phyloP scores from a whole-genome alignment of 2,113 vertebrate species.

The Pomatorhinus ruficollis region DNA sequence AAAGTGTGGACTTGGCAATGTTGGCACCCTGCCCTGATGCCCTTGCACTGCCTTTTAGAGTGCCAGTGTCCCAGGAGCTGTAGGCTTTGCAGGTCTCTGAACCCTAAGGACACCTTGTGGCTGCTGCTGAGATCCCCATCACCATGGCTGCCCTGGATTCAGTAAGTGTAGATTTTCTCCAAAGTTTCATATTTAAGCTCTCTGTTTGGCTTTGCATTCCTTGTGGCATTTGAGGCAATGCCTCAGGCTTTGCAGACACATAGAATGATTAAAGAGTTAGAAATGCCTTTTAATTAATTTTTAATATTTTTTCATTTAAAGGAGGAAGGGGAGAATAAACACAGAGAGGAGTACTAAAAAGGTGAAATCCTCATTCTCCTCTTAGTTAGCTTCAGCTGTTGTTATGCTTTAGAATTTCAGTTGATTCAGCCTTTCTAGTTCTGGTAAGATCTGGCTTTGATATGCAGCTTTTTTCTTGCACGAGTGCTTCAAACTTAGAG shows the following conservation, averaged over 20 bases:
- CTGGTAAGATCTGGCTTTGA: background rate
- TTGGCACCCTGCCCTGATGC: background rate
- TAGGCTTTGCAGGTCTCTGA: background rate
- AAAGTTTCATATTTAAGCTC: background rate
- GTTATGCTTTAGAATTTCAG: background rate
- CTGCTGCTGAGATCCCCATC: background rate
- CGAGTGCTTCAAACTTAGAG: background rate
- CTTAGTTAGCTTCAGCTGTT: background rate
- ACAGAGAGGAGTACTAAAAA: background rate
- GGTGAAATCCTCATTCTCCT: background rate
- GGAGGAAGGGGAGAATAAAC: background rate
- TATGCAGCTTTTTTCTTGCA: background rate
- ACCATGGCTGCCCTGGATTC: background rate
- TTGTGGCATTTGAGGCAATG: background rate
- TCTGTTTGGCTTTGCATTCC: background rate
- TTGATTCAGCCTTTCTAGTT: background rate
- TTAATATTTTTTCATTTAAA: constrained; percentile 1
- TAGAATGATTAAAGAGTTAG: background rate
- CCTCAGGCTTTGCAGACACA: background rate
- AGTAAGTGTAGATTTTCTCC: background rate
- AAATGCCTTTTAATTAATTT: constrained; percentile 33
- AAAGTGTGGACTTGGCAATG: background rate
- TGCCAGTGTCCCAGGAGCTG: background rate
- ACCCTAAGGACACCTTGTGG: background rate
- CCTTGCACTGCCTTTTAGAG: background rate